Conservation (phyloP, 2,113 vertebrate species). For the Onychostoma macrolepis region DNA sequence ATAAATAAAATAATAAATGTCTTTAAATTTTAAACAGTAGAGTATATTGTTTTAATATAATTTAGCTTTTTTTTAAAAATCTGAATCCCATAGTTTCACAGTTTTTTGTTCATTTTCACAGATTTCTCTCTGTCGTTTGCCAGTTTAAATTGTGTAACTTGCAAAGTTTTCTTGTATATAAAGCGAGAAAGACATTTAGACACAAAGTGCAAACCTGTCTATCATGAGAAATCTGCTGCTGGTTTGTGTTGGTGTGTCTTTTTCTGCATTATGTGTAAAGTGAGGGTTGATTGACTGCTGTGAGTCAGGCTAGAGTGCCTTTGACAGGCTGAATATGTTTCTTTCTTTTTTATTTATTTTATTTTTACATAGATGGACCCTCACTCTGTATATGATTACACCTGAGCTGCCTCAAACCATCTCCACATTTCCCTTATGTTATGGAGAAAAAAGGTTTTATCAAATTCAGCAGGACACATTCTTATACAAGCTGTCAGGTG, state of each 20-base stretch:
- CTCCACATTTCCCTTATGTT: neutral
- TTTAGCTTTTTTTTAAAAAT: too few relatives aligned
- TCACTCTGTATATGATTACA: neutral
- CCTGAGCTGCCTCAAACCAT: neutral
- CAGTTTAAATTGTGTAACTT: neutral
- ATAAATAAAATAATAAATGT: neutral
- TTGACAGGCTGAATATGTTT: neutral
- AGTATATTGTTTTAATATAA: neutral
- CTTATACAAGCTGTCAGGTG: neutral
- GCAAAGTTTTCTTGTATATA: neutral
- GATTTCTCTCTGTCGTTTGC: neutral
- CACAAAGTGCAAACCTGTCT: neutral
- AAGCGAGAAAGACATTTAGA: neutral
- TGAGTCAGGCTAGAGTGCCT: neutral
- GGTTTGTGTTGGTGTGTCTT: constrained; percentile 1
- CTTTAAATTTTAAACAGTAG: neutral
- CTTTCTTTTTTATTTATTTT: neutral
- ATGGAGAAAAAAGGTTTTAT: neutral
- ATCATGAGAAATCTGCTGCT: neutral
- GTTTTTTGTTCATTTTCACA: neutral
- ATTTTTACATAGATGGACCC: neutral
- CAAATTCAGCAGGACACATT: neutral
- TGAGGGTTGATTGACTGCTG: neutral
- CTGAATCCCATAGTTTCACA: neutral
- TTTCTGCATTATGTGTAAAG: neutral